Conservation (phyloP, 2,888 invertebrate genomes). For the Dicycla oo region DNA sequence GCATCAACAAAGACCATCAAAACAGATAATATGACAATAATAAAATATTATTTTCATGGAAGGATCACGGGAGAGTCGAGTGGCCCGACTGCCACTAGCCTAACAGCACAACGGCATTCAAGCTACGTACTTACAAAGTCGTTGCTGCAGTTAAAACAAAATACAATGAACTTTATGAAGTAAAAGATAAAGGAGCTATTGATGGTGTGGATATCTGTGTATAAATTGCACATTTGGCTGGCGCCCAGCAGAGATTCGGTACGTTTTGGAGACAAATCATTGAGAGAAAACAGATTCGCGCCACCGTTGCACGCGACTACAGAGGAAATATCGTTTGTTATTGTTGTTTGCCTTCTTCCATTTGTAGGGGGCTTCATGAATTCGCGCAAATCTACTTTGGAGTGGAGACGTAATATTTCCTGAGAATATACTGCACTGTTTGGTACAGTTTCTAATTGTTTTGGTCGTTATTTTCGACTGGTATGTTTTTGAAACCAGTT, state of each 20-base stretch:
- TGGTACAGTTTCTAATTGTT: conserved; percentile 23
- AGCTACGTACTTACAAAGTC: conserved; percentile 79
- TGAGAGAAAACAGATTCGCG: conserved; percentile 88
- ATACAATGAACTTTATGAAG: conserved; percentile 65
- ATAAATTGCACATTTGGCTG: conserved; percentile 86
- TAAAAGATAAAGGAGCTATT: conserved; percentile 50
- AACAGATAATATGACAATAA: conserved; percentile 77
- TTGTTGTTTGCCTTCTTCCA: conserved; percentile 76
- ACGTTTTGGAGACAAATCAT: conserved; percentile 88
- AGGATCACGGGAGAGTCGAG: conserved; percentile 82
- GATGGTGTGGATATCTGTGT: conserved; percentile 64
- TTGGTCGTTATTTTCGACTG: background rate
- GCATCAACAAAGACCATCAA: conserved; percentile 70
- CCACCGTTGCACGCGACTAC: conserved; percentile 80
- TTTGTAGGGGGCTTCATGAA: conserved; percentile 69
- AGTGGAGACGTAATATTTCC: conserved; percentile 60
- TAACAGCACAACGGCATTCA: conserved; percentile 81
- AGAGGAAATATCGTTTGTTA: conserved; percentile 80
- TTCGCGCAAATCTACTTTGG: conserved; percentile 65
- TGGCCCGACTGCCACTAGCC: conserved; percentile 75
- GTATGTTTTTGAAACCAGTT: background rate
- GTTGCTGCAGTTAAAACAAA: conserved; percentile 2
- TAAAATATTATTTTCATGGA: conserved; percentile 88
- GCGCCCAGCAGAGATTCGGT: conserved; percentile 86
- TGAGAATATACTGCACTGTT: conserved; percentile 33